phyloP scores from a whole-genome alignment of 2,113 vertebrate species.

The Cacatua alba region DNA sequence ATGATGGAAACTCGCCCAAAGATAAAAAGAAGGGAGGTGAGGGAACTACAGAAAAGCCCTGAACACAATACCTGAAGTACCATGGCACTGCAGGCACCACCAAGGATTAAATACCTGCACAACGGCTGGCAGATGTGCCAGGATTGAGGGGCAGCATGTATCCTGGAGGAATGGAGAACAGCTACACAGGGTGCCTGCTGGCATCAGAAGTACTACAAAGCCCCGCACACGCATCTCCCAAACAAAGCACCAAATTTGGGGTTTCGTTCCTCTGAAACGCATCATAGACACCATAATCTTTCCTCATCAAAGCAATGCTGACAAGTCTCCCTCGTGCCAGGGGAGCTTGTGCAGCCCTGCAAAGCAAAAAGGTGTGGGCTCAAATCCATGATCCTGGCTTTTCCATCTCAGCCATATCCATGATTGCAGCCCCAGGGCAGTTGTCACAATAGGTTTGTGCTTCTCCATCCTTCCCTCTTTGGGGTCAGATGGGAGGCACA shows the following conservation, averaged over 20 bases:
- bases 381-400: not conserved
- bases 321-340: rapidly evolving
- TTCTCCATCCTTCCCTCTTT: not conserved
- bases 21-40: not conserved
- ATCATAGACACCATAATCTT: rapidly evolving
- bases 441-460: not conserved
- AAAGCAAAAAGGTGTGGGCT: not conserved
- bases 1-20: rapidly evolving
- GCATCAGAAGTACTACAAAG: not conserved
- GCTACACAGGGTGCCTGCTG: not conserved
- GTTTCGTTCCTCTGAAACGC: not conserved
- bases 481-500: rapidly evolving
- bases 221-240: not conserved
- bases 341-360: not conserved
- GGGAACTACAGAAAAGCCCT: not conserved
- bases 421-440: not conserved
- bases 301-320: not conserved
- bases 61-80: rapidly evolving
- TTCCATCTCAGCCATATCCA: not conserved
- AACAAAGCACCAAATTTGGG: not conserved
- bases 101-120: not conserved
- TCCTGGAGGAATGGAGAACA: not conserved
- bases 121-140: not conserved
- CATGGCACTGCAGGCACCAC: not conserved
- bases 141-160: not conserved